phyloP scores from a whole-genome alignment of 2,113 vertebrate genomes.

The Uria lomvia region DNA sequence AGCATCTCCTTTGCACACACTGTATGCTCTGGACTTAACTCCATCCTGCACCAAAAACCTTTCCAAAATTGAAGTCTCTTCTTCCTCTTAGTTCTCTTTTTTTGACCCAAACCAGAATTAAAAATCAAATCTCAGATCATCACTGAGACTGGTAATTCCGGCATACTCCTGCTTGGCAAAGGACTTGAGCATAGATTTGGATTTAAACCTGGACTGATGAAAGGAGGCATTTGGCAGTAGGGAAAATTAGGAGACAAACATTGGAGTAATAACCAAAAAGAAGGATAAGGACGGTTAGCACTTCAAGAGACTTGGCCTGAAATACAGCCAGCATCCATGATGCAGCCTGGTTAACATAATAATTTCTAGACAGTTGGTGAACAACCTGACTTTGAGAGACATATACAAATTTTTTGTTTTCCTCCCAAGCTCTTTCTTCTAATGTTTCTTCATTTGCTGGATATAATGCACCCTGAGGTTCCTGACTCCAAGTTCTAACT shows the following conservation, averaged over 20 bases:
- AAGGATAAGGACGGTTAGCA: background rate
- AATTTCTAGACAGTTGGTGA: background rate
- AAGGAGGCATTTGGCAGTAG: background rate
- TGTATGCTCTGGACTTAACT: background rate
- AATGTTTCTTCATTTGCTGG: background rate
- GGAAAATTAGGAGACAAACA: background rate
- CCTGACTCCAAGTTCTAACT: background rate
- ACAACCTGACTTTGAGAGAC: background rate
- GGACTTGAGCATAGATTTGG: background rate
- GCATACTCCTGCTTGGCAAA: background rate
- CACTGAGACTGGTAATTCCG: background rate
- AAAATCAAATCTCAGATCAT: background rate
- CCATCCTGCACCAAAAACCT: background rate
- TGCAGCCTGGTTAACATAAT: background rate
- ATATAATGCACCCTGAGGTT: background rate
- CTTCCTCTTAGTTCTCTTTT: background rate
- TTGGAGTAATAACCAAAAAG: background rate
- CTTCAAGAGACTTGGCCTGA: background rate
- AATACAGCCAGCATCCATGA: background rate
- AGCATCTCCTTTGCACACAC: background rate
- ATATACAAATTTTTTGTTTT: rapidly evolving
- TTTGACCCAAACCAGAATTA: background rate
- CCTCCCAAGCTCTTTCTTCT: background rate
- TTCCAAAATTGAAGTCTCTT: background rate
- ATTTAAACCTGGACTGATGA: background rate